phyloP scores from a whole-genome alignment of 2,797 vertebrate species.

The Myripristis jacobus region DNA sequence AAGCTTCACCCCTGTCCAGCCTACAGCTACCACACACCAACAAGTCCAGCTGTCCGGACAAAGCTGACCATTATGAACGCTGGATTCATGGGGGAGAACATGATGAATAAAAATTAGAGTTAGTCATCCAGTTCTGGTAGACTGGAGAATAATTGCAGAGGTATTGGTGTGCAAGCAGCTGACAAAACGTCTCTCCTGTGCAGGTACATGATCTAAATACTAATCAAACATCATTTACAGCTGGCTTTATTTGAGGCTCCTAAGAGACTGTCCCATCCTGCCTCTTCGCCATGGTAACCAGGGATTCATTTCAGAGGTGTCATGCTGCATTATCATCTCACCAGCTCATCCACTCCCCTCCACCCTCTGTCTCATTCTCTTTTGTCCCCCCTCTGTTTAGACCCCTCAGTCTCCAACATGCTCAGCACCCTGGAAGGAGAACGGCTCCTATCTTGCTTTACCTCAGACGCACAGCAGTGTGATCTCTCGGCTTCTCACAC shows the following conservation, averaged over 20 bases:
- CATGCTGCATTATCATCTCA: constrained; percentile 98
- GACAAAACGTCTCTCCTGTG: constrained; percentile 84
- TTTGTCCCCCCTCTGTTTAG: constrained; percentile 75
- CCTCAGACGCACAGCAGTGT: constrained; percentile 57
- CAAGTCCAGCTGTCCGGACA: constrained; percentile 11
- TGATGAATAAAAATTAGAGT: constrained; percentile 29
- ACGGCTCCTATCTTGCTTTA: constrained; percentile 68
- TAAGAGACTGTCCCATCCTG: constrained; percentile 91
- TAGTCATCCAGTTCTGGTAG: constrained; percentile 9
- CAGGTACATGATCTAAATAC: constrained; percentile 98
- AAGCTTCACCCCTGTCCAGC: not conserved
- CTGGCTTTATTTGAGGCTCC: constrained; percentile 95
- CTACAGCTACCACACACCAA: not conserved
- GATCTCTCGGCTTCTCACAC: constrained; percentile 46
- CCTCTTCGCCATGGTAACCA: constrained; percentile 97
- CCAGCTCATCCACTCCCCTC: constrained; percentile 90
- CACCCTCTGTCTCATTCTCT: constrained; percentile 77
- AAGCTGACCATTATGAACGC: not conserved
- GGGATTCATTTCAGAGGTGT: constrained; percentile 99
- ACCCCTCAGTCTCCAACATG: constrained; percentile 76
- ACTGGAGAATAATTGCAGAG: constrained; percentile 40
- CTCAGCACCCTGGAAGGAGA: constrained; percentile 73
- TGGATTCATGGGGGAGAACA: not conserved
- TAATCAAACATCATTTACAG: constrained; percentile 99
- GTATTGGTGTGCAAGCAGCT: constrained; percentile 54